phyloP scores from a whole-genome alignment of 2,888 invertebrate species.

The Nebria brevicollis region DNA sequence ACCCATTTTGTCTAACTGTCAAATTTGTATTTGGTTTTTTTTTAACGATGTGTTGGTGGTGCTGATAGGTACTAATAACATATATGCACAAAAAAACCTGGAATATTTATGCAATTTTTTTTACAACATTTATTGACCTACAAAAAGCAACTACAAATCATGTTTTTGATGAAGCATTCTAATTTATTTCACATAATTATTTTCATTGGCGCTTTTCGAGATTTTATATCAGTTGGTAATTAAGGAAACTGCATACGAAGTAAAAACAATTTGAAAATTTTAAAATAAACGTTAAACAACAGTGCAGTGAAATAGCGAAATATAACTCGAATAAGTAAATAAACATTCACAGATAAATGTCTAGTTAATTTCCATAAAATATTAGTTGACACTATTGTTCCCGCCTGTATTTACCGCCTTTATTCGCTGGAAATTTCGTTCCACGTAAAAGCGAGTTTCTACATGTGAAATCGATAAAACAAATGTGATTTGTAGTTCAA shows the following conservation, averaged over 20 bases:
- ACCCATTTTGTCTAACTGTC: no score
- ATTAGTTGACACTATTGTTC: slow-evolving; percentile 8
- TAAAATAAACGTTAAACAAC: not conserved
- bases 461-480: not conserved
- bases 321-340: not conserved
- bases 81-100: no score
- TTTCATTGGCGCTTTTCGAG: not conserved
- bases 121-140: no score
- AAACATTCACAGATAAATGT: not conserved
- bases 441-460: not conserved
- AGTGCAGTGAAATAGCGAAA: not conserved
- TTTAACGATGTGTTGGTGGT: no score
- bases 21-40: no score
- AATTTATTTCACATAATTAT: not conserved
- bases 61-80: no score
- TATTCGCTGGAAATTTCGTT: not conserved
- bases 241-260: not conserved
- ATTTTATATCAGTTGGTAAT: not conserved
- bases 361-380: not conserved
- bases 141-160: no score
- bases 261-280: not conserved
- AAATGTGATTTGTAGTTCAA: slow-evolving; percentile 14
- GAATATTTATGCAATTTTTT: no score
- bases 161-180: not conserved
- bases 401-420: slow-evolving; percentile 42